Evolutionary conservation across 2,113 vertebrate genomes (phyloP), one percentile per base, ranked within the genome.

Genomic region (Zapornia atra): DNA sequence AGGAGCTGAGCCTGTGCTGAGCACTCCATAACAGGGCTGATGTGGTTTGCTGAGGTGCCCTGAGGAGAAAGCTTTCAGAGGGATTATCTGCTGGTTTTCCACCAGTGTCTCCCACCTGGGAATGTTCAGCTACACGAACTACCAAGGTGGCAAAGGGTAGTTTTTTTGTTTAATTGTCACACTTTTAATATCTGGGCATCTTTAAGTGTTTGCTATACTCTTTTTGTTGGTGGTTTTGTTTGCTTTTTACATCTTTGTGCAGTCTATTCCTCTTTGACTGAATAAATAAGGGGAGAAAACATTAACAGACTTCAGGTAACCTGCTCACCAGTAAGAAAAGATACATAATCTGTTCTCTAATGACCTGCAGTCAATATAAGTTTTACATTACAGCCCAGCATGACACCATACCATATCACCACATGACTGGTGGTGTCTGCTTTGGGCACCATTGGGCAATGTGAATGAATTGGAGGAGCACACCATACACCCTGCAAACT

Each of bases 51-150:
- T 50, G 25, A 42, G 24, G 26, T 50, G 26, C 44, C 56, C 50
- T 57, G 54, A 65, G 77, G 13, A 54, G 28, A 46, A 84, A 48
- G 16, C 21, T 84, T 73, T 69, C 50, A 40, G 40, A 44, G 12
- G 9, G 21, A 3, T 78, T 78, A 15, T 40, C 60, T 59, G 9
- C 25, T 76, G 40, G 10, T 66, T 82, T 66, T 73, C 51, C 66
- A 31, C 9, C 4, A 3, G 18, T 15, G 1, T 34, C n/a, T 77
- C 54, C 36, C n/a, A n/a, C 20, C 36, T 69, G 31, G 24, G 77
- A 86, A 57, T 0, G 1, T 15, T 33, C 60, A 60, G 33, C 29
- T n/a, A 16, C 13, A 3, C 1, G 0, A 69, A 73, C 31, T 21
- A 48, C 19, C 36, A 53, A 53, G 34, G 48, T 75, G 11, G 11